These are phyloP conservation scores for Macrosteles quadrilineatus DNA, from an alignment of 1,140 invertebrate species.

Conservation along the genomic window DNA sequence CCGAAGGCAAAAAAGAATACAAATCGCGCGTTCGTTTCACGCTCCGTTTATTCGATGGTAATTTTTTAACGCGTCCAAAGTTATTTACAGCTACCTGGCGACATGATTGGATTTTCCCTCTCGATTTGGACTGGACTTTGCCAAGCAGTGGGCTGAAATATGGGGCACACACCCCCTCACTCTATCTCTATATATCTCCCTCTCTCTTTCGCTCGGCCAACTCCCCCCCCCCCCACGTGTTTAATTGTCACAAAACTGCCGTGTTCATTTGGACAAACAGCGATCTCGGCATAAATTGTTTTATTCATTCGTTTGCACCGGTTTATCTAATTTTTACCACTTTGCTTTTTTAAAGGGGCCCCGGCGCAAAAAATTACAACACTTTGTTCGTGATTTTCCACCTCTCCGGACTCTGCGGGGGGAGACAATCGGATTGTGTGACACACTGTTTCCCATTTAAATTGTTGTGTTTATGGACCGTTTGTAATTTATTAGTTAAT, in stretches of 20 bases:
- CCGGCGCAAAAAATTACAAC: not conserved
- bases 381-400: not conserved
- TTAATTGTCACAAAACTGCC: constrained; percentile 8
- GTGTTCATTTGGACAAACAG: constrained; percentile 5
- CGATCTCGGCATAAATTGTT: constrained; percentile 8
- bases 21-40: not conserved
- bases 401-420: not conserved
- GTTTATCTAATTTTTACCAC: constrained; percentile 14
- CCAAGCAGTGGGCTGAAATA: not conserved
- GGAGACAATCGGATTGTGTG: no score
- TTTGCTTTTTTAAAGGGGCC: not conserved
- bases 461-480: no score
- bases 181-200: not conserved
- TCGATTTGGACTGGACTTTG: not conserved
- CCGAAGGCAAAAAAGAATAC: not conserved
- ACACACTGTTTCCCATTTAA: no score
- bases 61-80: not conserved
- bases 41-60: not conserved
- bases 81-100: constrained; percentile 1
- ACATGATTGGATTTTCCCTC: not conserved
- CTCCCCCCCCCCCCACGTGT: not conserved
- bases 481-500: no score
- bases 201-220: not conserved
- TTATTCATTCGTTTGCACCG: constrained; percentile 9
- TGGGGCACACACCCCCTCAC: not conserved